Percentiles rank a stretch among this genome's conserved stretches.
phyloP scores from a whole-genome alignment of 2,888 invertebrate species.

The Leucania comma region DNA sequence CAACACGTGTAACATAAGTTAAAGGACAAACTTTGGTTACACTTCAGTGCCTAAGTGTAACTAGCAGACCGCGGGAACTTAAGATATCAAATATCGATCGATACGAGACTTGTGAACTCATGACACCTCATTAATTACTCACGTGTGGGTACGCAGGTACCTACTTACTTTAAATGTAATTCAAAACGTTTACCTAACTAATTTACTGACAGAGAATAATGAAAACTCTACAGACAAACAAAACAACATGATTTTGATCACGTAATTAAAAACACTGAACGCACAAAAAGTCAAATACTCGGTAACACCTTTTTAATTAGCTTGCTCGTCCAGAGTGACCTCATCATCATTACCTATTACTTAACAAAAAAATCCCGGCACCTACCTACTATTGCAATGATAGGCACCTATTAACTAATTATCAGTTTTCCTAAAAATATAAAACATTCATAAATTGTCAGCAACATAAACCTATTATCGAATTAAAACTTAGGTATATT shows the following conservation, averaged over 20 bases:
- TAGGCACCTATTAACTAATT: neutral
- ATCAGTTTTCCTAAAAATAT: neutral
- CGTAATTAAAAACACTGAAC: constrained; percentile 9
- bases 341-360: neutral
- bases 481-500: constrained; percentile 6
- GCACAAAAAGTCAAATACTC: neutral
- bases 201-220: constrained; percentile 47
- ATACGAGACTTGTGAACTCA: constrained; percentile 33
- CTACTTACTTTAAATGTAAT: constrained; percentile 8
- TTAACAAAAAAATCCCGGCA: neutral
- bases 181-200: neutral
- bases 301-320: constrained; percentile 5
- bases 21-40: constrained; percentile 51
- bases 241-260: constrained; percentile 34
- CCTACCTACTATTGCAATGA: neutral
- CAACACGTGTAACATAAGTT: constrained; percentile 35
- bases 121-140: constrained; percentile 34
- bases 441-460: neutral
- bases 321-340: neutral
- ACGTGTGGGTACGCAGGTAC: constrained; percentile 6
- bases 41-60: constrained; percentile 44
- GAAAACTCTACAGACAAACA: constrained; percentile 45
- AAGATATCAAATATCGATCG: constrained; percentile 46
- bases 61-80: constrained; percentile 47
- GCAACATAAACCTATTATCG: neutral